Conservation (phyloP, 2,888 invertebrate species). For the Diarsia rubi region DNA sequence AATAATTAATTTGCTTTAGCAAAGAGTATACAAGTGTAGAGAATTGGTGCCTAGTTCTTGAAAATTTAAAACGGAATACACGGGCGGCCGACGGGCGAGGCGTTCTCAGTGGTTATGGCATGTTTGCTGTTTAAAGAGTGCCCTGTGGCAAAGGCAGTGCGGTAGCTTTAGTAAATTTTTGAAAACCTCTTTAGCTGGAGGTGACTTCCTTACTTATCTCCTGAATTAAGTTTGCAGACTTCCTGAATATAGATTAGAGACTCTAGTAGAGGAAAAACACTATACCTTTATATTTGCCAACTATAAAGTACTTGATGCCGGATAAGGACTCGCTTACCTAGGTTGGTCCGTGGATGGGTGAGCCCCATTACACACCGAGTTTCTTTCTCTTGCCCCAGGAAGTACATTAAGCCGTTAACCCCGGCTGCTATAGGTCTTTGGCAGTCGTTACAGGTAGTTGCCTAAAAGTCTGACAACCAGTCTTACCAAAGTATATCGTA, state of each 20-base stretch:
- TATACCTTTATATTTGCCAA: neutral
- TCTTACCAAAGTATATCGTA: no score
- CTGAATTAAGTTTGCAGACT: neutral
- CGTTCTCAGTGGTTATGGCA: constrained; percentile 75
- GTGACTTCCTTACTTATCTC: constrained; percentile 24
- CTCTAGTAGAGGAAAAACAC: neutral
- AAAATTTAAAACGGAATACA: constrained; percentile 81
- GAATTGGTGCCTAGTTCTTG: constrained; percentile 74
- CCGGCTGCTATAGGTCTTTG: no score
- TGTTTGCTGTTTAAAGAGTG: constrained; percentile 62
- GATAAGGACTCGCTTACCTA: no score
- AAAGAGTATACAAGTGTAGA: constrained; percentile 64
- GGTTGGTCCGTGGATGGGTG: no score
- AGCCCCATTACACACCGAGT: no score
- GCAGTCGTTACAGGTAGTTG: no score
- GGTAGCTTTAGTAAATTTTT: constrained; percentile 30
- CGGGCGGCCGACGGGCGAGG: constrained; percentile 71
- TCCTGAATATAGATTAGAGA: constrained; percentile 16
- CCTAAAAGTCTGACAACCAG: no score
- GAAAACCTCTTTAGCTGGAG: neutral
- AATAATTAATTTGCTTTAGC: constrained; percentile 87
- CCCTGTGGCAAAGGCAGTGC: constrained; percentile 11
- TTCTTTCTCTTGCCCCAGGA: no score
- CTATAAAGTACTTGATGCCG: constrained; percentile 8
- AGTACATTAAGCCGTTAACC: no score